Base-by-base conservation (phyloP, 2,888 invertebrate genomes). In the Trichopoda pennipes region DNA sequence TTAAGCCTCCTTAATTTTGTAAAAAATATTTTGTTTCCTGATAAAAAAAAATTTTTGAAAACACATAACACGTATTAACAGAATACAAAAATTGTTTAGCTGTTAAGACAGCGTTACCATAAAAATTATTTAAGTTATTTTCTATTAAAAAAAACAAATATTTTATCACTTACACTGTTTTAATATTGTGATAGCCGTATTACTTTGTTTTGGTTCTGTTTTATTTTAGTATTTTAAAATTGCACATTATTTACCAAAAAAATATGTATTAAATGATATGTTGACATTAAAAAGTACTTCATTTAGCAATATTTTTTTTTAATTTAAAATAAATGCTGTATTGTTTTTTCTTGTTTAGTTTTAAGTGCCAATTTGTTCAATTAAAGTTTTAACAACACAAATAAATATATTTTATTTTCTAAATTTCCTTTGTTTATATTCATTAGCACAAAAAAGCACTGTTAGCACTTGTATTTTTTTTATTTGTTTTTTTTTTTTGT, bases 301-400 rank as follows among this genome's bases (percentile, higher is more conserved):
- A 21, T 17, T 64, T 28, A n/a, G 49, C 47, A n/a, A 47, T 12
- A 32, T 38, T 60, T 55, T 44, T 23, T 28, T 16, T 21, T 61
- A 23, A 44, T 16, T 38, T 64, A 66, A 73, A 66, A 75, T 75
- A 75, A 75, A 75, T 75, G 75, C 66, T 35, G 42, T 75, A 66
- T 58, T 35, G 42, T 8, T 55, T 44, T 32, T 53, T 44, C 21
- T 63, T 69, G 17, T 53, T 35, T 49, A 35, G 12, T 47, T 64
- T 21, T 16, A 44, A 28, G 2, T 7, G 23, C 2, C 12, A 44
- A n/a, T 44, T 38, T 53, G 23, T 63, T 32, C 0, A 17, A 9
- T 60, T 19, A 23, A 60, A 23, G 38, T 12, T 60, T 49, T 51
- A 60, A 47, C n/a, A 6, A 16, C 12, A 44, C 14, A 44, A 44